Evolutionary conservation across 1,140 invertebrate species (phyloP), one percentile per base, ranked within the genome.

Genomic region (Gonatopus flavifemur): DNA sequence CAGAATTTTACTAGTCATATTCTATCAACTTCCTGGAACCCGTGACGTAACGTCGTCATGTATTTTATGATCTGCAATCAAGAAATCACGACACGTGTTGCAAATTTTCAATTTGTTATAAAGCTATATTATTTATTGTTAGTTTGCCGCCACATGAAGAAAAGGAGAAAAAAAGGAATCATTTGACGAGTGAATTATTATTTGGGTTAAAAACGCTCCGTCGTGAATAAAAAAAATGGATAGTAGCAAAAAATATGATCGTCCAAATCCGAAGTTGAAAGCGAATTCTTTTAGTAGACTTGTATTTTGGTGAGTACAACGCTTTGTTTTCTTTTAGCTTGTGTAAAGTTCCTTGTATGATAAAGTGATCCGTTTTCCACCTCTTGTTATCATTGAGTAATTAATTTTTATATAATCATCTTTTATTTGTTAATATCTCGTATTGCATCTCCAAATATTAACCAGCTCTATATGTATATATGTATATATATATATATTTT

Each of bases 281-380:
- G 77, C 79, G 0, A 80, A 78, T 60, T 32, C 57, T 18, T 44
- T 80, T 9, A 77, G 72, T 16, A 77, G 65, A 63, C 49, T 80
- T 8, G 46, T 77, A 18, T 80, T 79, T 43, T 79, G 74, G 79
- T 81, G 63, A 78, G 74, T 74, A 28, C 12, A 10, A 3, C 3
- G 13, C 18, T 15, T 13, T 13, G 2, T 5, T 37, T 24, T 10
- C 10, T 35, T 18, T 10, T 36, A 10, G 12, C 0, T 36, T 36
- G 9, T 12, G n/a, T 28, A 12, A 6, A 28, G 12, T 28, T 12
- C 12, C 12, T 28, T 12, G 25, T 28, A 28, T 28, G 6, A 28
- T 7, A 28, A 28, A 7, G 12, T 28, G 12, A 28, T 28, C 12
- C 25, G 25, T 28, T 7, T 28, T 6, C 6, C 12, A 28, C 6